Evolutionary conservation across 2,888 invertebrate species (phyloP).

Genomic region (Pammene fasciana): DNA sequence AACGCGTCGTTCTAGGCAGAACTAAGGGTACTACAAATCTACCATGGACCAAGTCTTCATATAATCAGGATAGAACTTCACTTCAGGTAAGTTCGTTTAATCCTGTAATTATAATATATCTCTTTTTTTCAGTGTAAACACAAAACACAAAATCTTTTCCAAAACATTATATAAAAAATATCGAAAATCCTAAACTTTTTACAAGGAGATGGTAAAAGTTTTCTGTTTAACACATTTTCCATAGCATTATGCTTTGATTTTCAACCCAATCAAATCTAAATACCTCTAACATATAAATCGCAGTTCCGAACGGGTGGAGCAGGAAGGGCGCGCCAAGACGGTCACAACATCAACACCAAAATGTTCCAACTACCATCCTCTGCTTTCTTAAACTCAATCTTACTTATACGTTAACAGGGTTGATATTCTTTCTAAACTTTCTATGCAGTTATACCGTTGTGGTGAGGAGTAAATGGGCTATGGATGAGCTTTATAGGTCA

Average conservation of each 20-base stretch:
- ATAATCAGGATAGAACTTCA: too few relatives aligned
- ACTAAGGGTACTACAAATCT: too few relatives aligned
- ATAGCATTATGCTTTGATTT: constrained; percentile 1
- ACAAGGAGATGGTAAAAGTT: too few relatives aligned
- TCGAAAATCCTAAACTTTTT: too few relatives aligned
- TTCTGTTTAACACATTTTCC: too few relatives aligned
- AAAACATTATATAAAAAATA: too few relatives aligned
- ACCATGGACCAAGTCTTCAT: too few relatives aligned
- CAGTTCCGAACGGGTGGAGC: constrained; percentile 56
- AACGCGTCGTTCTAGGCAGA: too few relatives aligned
- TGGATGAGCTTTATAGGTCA: constrained; percentile 72
- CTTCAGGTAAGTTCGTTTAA: too few relatives aligned
- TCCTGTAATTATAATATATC: too few relatives aligned
- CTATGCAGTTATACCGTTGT: background rate
- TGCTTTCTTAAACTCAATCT: background rate
- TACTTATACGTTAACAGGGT: background rate
- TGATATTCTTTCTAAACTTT: background rate
- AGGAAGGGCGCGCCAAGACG: constrained; percentile 74
- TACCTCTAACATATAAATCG: constrained; percentile 28
- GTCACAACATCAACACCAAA: constrained; percentile 40
- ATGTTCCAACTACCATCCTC: background rate
- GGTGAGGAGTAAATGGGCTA: background rate
- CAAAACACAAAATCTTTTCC: too few relatives aligned
- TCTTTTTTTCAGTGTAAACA: too few relatives aligned
- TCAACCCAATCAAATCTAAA: constrained; percentile 13